Evolutionary conservation across 2,888 invertebrate species (phyloP).

Genomic region (Acholoe squamosa): DNA sequence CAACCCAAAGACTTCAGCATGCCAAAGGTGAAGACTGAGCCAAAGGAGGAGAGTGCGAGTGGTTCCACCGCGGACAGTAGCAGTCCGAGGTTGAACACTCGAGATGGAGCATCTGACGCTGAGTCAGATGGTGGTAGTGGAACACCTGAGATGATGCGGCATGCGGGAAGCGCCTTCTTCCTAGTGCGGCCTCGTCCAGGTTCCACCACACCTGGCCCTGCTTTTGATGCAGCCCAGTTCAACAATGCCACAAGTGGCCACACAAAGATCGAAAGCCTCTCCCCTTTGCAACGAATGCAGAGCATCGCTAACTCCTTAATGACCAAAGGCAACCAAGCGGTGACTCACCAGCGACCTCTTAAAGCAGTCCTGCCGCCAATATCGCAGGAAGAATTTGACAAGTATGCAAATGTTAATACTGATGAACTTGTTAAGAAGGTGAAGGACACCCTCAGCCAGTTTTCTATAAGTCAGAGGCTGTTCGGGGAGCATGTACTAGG

Average conservation of each 20-base stretch:
- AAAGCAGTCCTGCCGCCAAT: conserved; percentile 98
- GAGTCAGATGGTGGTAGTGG: conserved; percentile 23
- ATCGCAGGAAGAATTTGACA: conserved; percentile 99
- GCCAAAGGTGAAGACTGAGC: conserved; percentile 61
- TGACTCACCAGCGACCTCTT: conserved; percentile 90
- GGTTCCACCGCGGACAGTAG: conserved; percentile 39
- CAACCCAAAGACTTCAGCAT: conserved; percentile 57
- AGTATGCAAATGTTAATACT: conserved; percentile 98
- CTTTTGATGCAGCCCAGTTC: conserved; percentile 35
- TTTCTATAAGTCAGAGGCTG: conserved; percentile 93
- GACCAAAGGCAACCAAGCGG: conserved; percentile 86
- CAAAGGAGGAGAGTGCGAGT: conserved; percentile 52
- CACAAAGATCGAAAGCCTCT: conserved; percentile 89
- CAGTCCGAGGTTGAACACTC: conserved; percentile 25
- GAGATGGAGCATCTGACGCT: background rate
- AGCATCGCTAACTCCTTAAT: conserved; percentile 98
- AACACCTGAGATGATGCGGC: conserved; percentile 71
- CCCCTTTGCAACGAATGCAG: conserved; percentile 98
- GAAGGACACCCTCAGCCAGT: conserved; percentile 84
- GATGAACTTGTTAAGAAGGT: conserved; percentile 97
- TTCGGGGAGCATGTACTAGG: conserved; percentile 98
- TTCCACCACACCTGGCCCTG: conserved; percentile 68
- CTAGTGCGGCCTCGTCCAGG: conserved; percentile 88
- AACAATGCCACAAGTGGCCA: conserved; percentile 86
- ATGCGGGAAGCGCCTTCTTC: conserved; percentile 88